These are phyloP conservation scores for Seira musarum DNA, from an alignment of 2,888 invertebrate species.

Conservation along the genomic window DNA sequence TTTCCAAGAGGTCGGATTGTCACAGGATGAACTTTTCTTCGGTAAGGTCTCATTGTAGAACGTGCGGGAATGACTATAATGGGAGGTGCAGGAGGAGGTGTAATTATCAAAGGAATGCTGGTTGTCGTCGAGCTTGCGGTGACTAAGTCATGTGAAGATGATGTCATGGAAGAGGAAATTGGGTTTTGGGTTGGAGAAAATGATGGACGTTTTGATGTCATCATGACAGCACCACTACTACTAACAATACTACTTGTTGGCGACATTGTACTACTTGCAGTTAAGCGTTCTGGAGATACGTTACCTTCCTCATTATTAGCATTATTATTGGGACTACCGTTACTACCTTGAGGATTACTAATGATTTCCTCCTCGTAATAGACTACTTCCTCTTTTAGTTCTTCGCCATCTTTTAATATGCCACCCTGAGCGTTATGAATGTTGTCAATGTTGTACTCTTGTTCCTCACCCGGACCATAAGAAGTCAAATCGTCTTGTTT, in stretches of 20 bases:
- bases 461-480: background rate
- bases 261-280: slow-evolving; percentile 42
- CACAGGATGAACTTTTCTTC: slow-evolving; percentile 45
- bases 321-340: no score
- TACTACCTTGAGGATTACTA: slow-evolving; percentile 21
- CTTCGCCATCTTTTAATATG: slow-evolving; percentile 15
- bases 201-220: slow-evolving; percentile 6
- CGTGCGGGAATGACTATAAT: slow-evolving; percentile 37
- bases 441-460: background rate
- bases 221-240: slow-evolving; percentile 20
- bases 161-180: slow-evolving; percentile 2
- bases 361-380: slow-evolving; percentile 16
- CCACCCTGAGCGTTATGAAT: slow-evolving; percentile 24
- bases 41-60: slow-evolving; percentile 24
- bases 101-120: slow-evolving; percentile 23
- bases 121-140: slow-evolving; percentile 37
- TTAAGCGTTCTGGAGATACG: slow-evolving; percentile 39
- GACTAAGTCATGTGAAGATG: slow-evolving; percentile 22
- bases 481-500: background rate
- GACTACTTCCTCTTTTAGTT: background rate
- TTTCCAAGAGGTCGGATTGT: slow-evolving; percentile 54
- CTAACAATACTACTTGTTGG: slow-evolving; percentile 26
- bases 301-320: slow-evolving; percentile 11
- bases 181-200: slow-evolving; percentile 9
- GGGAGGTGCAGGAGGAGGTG: slow-evolving; percentile 45